Percentiles rank a stretch among this genome's conserved stretches.
Evolutionary conservation across 2,888 invertebrate species (phyloP).

Genomic region (Beris morrisii): DNA sequence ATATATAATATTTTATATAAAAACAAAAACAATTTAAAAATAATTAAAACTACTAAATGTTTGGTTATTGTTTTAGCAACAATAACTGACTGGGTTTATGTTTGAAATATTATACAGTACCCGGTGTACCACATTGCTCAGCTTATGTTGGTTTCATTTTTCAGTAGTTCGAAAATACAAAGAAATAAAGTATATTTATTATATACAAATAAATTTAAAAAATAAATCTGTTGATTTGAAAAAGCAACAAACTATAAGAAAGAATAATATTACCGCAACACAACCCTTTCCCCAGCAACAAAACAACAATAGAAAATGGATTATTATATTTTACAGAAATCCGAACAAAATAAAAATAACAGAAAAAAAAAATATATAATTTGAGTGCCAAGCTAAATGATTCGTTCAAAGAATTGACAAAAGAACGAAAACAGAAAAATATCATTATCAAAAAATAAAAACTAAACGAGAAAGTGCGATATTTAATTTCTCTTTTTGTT

Average conservation of each 20-base stretch:
- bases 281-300: slow-evolving; percentile 16
- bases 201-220: neutral
- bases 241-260: neutral
- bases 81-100: slow-evolving; percentile 18
- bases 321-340: slow-evolving; percentile 33
- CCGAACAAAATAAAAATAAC: slow-evolving; percentile 9
- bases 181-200: slow-evolving; percentile 25
- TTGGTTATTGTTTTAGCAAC: neutral
- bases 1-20: slow-evolving; percentile 28
- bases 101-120: slow-evolving; percentile 23
- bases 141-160: slow-evolving; percentile 38
- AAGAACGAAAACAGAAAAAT: slow-evolving; percentile 40
- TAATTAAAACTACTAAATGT: slow-evolving; percentile 9
- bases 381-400: slow-evolving; percentile 44
- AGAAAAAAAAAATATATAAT: slow-evolving; percentile 32
- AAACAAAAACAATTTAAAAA: slow-evolving; percentile 13
- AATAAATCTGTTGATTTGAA: neutral
- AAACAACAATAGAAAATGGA: slow-evolving; percentile 28
- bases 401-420: slow-evolving; percentile 38
- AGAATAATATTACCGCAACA: slow-evolving; percentile 4
- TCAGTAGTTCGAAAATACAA: slow-evolving; percentile 18
- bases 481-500: no score
- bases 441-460: slow-evolving; percentile 38
- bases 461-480: slow-evolving; percentile 24
- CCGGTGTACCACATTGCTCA: slow-evolving; percentile 25